Percentiles rank a stretch among this genome's conserved stretches.
phyloP scores from a whole-genome alignment of 2,113 vertebrate species.

The Puma concolor region DNA sequence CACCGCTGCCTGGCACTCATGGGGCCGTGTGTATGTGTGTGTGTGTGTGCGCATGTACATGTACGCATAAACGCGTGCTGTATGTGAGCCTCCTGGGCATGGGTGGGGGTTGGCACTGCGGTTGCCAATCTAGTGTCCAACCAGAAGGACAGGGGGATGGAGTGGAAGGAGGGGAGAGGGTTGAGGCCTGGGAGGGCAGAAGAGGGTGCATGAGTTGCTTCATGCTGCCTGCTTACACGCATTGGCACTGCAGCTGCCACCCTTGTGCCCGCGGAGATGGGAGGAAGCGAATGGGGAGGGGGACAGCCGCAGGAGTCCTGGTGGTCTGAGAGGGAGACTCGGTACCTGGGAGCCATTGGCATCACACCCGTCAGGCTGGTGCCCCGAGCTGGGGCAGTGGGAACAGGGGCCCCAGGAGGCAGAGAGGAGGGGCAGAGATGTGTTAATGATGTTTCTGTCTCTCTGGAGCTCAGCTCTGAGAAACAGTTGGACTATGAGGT shows the following conservation, averaged over 20 bases:
- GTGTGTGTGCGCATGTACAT: constrained; percentile 57
- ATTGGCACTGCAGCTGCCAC: constrained; percentile 76
- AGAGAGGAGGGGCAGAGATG: constrained; percentile 45
- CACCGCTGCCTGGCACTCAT: constrained; percentile 78
- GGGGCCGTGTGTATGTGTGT: constrained; percentile 72
- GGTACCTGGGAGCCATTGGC: constrained; percentile 56
- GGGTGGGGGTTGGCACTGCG: constrained; percentile 77
- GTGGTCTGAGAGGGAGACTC: constrained; percentile 49
- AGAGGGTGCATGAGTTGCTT: constrained; percentile 54
- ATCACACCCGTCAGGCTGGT: constrained; percentile 57
- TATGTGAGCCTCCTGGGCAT: constrained; percentile 75
- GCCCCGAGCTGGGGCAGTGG: constrained; percentile 2
- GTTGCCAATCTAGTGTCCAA: constrained; percentile 69
- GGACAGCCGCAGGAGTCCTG: constrained; percentile 16
- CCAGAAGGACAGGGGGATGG: constrained; percentile 65
- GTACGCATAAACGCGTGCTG: constrained; percentile 60
- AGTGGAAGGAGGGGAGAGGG: constrained; percentile 46
- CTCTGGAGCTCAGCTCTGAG: constrained; percentile 42
- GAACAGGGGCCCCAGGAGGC: not conserved
- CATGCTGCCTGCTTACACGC: constrained; percentile 59
- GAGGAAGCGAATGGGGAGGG: constrained; percentile 51
- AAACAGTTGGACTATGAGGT: not conserved
- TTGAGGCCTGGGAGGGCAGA: constrained; percentile 57
- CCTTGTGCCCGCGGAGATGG: constrained; percentile 67
- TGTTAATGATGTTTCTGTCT: not conserved